Percentiles rank a stretch among this genome's conserved stretches.
These are phyloP conservation scores for Pomacea canaliculata DNA, from an alignment of 2,888 invertebrate species.

Conservation along the genomic window DNA sequence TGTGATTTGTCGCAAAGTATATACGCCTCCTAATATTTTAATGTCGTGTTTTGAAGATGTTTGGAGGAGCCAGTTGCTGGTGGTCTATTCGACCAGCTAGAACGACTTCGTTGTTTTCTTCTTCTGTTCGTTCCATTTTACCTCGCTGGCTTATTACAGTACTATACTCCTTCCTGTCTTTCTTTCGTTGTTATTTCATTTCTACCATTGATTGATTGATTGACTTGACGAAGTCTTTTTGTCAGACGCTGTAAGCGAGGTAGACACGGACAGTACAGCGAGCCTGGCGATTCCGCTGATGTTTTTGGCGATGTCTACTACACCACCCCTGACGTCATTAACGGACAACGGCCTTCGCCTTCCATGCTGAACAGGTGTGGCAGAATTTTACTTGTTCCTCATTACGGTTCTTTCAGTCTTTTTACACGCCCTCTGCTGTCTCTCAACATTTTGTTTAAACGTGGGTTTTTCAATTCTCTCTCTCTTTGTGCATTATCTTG, in stretches of 20 bases:
- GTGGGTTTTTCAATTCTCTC: background rate
- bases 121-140: too few relatives aligned
- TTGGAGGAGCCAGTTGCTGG: too few relatives aligned
- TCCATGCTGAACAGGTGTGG: background rate
- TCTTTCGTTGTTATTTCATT: too few relatives aligned
- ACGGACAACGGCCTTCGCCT: background rate
- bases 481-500: too few relatives aligned
- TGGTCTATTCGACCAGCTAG: too few relatives aligned
- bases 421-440: slow-evolving; percentile 1
- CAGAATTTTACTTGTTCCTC: background rate
- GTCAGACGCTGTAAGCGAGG: background rate
- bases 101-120: too few relatives aligned
- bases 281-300: slow-evolving; percentile 9
- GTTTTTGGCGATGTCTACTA: slow-evolving; percentile 21
- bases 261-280: slow-evolving; percentile 1
- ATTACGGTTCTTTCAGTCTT: slow-evolving; percentile 12
- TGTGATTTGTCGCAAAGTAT: too few relatives aligned
- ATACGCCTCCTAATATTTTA: too few relatives aligned
- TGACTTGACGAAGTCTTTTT: background rate
- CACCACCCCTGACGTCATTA: slow-evolving; percentile 1
- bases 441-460: slow-evolving; percentile 3
- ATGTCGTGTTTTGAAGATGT: too few relatives aligned
- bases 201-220: background rate
- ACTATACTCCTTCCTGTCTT: too few relatives aligned
- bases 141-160: too few relatives aligned